A percentile compares a stretch with the other conserved stretches of the same genome.
phyloP scores from a whole-genome alignment of 1,140 invertebrate species.

The Caenorhabditis remanei region DNA sequence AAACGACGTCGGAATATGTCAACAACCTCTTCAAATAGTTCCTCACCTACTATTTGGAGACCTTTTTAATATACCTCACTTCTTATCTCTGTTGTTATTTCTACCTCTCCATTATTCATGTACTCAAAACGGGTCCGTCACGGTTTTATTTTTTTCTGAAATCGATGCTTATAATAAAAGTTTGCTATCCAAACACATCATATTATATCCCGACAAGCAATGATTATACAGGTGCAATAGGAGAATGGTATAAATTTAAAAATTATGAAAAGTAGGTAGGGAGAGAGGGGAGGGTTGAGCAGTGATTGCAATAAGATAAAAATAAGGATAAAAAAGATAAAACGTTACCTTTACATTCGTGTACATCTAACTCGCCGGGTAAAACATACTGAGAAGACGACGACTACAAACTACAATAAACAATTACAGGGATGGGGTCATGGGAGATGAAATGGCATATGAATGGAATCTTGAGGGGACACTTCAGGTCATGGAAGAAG shows the following conservation, averaged over 20 bases:
- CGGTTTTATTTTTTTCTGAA: not conserved
- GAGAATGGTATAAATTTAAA: not conserved
- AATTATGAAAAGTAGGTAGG: not conserved
- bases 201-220: too few species aligned
- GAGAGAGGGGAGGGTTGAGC: not conserved
- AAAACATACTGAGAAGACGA: slow-evolving; percentile 26
- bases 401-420: slow-evolving; percentile 19
- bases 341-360: slow-evolving; percentile 47
- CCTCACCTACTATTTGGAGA: slow-evolving; percentile 59
- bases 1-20: slow-evolving; percentile 16
- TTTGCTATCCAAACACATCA: too few species aligned
- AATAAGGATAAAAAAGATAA: slow-evolving; percentile 15
- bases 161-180: too few species aligned
- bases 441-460: not conserved
- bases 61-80: slow-evolving; percentile 40
- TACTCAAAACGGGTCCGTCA: not conserved
- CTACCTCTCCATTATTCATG: slow-evolving; percentile 21
- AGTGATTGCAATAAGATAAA: too few species aligned
- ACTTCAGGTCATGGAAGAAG: not conserved
- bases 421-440: not conserved
- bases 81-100: not conserved
- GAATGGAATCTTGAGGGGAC: not conserved
- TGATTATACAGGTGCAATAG: too few species aligned
- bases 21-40: slow-evolving; percentile 46
- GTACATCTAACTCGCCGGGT: slow-evolving; percentile 30